These are phyloP conservation scores for Tricholauxania praeusta DNA, from an alignment of 2,888 invertebrate species.

Conservation along the genomic window DNA sequence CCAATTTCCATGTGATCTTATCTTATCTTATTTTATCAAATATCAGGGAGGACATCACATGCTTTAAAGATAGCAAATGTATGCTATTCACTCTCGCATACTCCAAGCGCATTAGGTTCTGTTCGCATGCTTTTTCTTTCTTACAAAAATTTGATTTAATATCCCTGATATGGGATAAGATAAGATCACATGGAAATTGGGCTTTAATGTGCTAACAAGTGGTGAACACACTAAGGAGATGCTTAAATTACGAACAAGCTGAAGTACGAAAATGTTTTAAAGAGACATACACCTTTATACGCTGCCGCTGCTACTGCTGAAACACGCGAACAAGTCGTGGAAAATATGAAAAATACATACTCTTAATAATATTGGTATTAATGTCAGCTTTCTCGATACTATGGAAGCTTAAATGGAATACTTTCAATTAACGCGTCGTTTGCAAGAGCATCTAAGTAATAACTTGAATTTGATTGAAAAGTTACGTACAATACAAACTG, in stretches of 20 bases:
- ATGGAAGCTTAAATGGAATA: conserved; percentile 77
- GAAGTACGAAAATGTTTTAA: conserved; percentile 72
- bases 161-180: too few species aligned
- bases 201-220: conserved; percentile 85
- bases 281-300: conserved; percentile 41
- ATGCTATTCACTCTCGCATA: too few species aligned
- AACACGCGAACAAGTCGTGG: conserved; percentile 60
- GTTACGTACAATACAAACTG: conserved; percentile 84
- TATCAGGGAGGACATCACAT: too few species aligned
- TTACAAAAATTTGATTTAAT: too few species aligned
- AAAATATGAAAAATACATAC: conserved; percentile 71
- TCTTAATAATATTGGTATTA: conserved; percentile 84
- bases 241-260: conserved; percentile 74
- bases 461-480: conserved; percentile 82
- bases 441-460: conserved; percentile 78
- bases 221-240: conserved; percentile 86
- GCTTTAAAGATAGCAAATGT: too few species aligned
- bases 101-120: too few species aligned
- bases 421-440: conserved; percentile 71
- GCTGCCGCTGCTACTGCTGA: conserved; percentile 48
- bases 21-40: too few species aligned
- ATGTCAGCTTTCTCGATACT: conserved; percentile 83
- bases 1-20: too few species aligned
- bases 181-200: too few species aligned
- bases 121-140: too few species aligned